Base-by-base conservation (phyloP, 2,888 invertebrate species). In the Melanostoma scalare region DNA sequence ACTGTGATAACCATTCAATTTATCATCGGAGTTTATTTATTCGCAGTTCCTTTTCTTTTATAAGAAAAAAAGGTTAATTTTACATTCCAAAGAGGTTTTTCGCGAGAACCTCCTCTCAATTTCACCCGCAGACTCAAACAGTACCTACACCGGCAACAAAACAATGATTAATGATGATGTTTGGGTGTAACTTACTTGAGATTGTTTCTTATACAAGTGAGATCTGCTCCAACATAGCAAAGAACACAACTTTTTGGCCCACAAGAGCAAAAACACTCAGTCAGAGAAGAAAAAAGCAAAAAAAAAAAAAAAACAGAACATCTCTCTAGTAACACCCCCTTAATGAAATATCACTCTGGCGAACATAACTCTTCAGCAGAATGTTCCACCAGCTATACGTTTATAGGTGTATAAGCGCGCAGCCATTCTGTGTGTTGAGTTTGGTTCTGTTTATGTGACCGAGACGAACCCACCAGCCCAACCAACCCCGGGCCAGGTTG, bases 331-430 rank as follows among this genome's bases (percentile, higher is more conserved):
- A 73, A 82, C 82, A 82, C 82, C 82, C 82, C 82, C 78, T 78
- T 78, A 82, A 82, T 82, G 82, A 82, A 82, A 78, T 82, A 82
- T 82, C 82, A 82, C 82, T 82, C 78, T 65, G 53, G 73, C 58
- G 63, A 82, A 63, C 81, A 82, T 82, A 82, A 82, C 81, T 82
- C 77, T 77, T 77, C 44, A 68, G 60, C 50, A 61, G 65, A 77
- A 63, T 50, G 60, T 73, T 68, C 72, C 31, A 50, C 30, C 53
- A 65, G 50, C 60, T 73, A 69, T 38, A 40, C 48, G 40, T 31
- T 58, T 31, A 65, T 72, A 42, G 60, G 61, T 68, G 42, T 5
- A 76, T 61, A 61, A 65, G 65, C 78, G 74, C 73, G 68, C 69
- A 79, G 69, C 67, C 79, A 79, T 77, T 68, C 60, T 68, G 63